Base-by-base conservation (phyloP, 2,113 vertebrate species). In the Prunella fulvescens region DNA sequence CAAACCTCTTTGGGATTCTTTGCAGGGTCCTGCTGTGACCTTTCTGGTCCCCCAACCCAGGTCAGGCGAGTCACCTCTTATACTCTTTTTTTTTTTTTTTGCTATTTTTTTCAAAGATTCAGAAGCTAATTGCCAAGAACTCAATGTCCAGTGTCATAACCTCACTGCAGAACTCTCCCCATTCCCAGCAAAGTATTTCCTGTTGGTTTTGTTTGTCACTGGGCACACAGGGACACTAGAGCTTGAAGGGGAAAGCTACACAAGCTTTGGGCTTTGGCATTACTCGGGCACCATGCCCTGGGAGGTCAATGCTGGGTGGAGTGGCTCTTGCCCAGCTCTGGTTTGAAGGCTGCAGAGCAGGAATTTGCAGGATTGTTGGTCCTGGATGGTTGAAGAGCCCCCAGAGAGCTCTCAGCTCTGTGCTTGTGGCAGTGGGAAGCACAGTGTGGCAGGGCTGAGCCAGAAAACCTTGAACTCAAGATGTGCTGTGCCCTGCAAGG, bases 141-240 rank as follows among this genome's bases (percentile, higher is more conserved):
- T 90, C 60, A 33, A 90, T 2, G 28, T 94, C 71, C 90, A 90
- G 60, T 92, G 79, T 95, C 92, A 93, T 73, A 94, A 73, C 82
- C 62, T 93, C 85, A 78, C 60, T 3, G 4, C 10, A 29, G 77
- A 81, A 71, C 65, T 91, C 86, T 91, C 65, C 65, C 40, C 37
- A 78, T 94, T 96, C 94, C 85, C 92, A 96, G 76, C n/a, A 42
- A 92, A 93, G 40, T 80, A 96, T 93, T 96, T 96, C 72, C 94
- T 96, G 85, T 81, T 3, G 20, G 78, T n/a, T 94, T 93, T 95
- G 66, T 90, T 94, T 93, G 72, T 94, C 53, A n/a, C 65, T 86
- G 88, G 88, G 90, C 51, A 48, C n/a, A 28, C 1, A 83, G 74
- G 67, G 74, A 78, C 74, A 40, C n/a, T 91, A 76, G 19, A 61